Evolutionary conservation across 2,888 invertebrate species (phyloP).

Genomic region (Toxonevra muliebris): DNA sequence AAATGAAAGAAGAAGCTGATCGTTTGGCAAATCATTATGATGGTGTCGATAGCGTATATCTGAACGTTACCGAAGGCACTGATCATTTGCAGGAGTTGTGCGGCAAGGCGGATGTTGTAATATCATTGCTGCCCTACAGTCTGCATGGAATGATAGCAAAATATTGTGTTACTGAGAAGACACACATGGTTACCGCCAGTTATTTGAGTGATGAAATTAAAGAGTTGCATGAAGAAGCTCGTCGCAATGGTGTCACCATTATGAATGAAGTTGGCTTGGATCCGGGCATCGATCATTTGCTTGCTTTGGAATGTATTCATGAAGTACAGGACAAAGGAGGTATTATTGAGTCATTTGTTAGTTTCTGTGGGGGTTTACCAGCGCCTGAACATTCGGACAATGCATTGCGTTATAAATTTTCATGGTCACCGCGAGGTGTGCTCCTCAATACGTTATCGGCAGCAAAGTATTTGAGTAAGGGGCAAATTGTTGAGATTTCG

Average conservation of each 20-base stretch:
- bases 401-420: slow-evolving; percentile 89
- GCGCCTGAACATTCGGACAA: slow-evolving; percentile 97
- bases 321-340: slow-evolving; percentile 90
- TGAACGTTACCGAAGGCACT: slow-evolving; percentile 81
- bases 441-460: slow-evolving; percentile 88
- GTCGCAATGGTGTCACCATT: slow-evolving; percentile 88
- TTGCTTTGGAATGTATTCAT: slow-evolving; percentile 97
- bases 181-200: slow-evolving; percentile 96
- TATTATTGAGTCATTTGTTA: slow-evolving; percentile 91
- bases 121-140: slow-evolving; percentile 90
- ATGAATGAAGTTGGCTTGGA: slow-evolving; percentile 98
- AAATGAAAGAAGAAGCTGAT: slow-evolving; percentile 89
- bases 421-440: slow-evolving; percentile 96
- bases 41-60: slow-evolving; percentile 80
- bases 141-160: slow-evolving; percentile 88
- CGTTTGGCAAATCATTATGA: slow-evolving; percentile 79
- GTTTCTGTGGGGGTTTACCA: slow-evolving; percentile 97
- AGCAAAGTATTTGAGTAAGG: slow-evolving; percentile 86
- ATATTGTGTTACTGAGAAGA: slow-evolving; percentile 84
- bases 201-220: slow-evolving; percentile 89
- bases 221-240: slow-evolving; percentile 83
- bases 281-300: slow-evolving; percentile 97
- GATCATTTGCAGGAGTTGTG: slow-evolving; percentile 77
- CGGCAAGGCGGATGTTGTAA: slow-evolving; percentile 77
- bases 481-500: slow-evolving; percentile 87